Evolutionary conservation across 1,140 invertebrate species (phyloP).

Genomic region (Neoseiulus cucumeris): DNA sequence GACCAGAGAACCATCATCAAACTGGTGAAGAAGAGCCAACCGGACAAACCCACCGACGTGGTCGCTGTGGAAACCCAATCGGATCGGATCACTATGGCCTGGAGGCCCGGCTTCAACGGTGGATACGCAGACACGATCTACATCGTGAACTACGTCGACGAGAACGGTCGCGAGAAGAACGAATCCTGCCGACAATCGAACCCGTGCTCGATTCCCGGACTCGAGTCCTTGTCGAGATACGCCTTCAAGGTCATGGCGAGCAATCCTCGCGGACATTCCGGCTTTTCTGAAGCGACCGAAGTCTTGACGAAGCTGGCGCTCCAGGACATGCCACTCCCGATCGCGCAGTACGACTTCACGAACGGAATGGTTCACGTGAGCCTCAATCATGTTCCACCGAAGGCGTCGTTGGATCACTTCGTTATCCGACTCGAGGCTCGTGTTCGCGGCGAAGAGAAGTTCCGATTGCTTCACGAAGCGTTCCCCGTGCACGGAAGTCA

Average conservation of each 20-base stretch:
- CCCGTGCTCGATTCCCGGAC: constrained; percentile 55
- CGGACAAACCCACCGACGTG: constrained; percentile 52
- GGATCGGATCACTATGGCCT: constrained; percentile 50
- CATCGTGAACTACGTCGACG: constrained; percentile 36
- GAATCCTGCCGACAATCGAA: constrained; percentile 47
- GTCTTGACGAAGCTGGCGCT: constrained; percentile 20
- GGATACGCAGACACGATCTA: constrained; percentile 62
- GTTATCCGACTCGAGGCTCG: constrained; percentile 17
- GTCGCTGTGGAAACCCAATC: constrained; percentile 29
- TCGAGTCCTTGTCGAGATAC: constrained; percentile 19
- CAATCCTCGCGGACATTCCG: constrained; percentile 21
- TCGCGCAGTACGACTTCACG: constrained; percentile 33
- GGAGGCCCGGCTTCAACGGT: constrained; percentile 73
- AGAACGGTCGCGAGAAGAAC: constrained; percentile 36
- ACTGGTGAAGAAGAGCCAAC: constrained; percentile 35
- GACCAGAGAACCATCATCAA: constrained; percentile 46
- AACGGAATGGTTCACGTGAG: constrained; percentile 51
- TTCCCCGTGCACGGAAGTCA: constrained; percentile 15
- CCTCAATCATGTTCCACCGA: constrained; percentile 28
- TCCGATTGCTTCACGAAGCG: constrained; percentile 16
- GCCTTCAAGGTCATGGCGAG: constrained; percentile 22
- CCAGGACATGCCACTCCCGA: constrained; percentile 43
- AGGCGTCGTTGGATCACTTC: background rate
- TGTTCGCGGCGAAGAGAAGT: constrained; percentile 14
- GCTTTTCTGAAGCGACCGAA: constrained; percentile 19